These are phyloP conservation scores for Hylaea fasciaria DNA, from an alignment of 2,888 invertebrate genomes.

Conservation along the genomic window DNA sequence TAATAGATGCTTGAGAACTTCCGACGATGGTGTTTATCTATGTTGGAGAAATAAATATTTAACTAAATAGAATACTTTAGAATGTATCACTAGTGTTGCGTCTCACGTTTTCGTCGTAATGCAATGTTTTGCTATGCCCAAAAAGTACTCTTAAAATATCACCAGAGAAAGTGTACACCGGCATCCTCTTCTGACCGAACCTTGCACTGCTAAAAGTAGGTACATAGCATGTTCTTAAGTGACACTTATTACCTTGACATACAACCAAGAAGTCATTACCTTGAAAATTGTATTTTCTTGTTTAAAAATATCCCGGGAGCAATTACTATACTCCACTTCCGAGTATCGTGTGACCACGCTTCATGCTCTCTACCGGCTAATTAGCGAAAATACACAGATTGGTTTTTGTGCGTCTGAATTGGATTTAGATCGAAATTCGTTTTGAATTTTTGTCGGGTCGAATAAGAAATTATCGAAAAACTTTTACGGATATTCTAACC, in stretches of 20 bases:
- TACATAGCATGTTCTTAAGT: background rate
- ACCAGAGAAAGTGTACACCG: background rate
- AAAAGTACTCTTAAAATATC: background rate
- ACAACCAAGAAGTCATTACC: background rate
- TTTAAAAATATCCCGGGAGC: background rate
- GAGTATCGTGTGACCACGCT: constrained; percentile 19
- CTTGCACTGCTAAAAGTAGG: background rate
- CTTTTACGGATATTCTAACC: too few species aligned
- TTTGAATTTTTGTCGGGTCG: background rate
- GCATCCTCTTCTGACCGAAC: background rate
- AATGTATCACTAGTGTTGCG: too few species aligned
- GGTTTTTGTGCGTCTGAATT: background rate
- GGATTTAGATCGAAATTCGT: background rate
- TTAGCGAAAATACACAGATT: background rate
- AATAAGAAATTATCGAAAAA: too few species aligned
- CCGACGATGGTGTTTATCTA: background rate
- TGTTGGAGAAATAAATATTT: too few species aligned
- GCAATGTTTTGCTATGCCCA: background rate
- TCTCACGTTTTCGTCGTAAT: too few species aligned
- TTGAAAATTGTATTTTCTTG: background rate
- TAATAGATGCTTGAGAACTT: too few species aligned
- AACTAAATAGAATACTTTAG: too few species aligned
- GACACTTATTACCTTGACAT: background rate
- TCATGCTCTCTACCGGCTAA: constrained; percentile 1
- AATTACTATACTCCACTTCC: constrained; percentile 22